A percentile compares a stretch with the other conserved stretches of the same genome.
phyloP scores from a whole-genome alignment of 2,113 vertebrate genomes.

The Cariama cristata region DNA sequence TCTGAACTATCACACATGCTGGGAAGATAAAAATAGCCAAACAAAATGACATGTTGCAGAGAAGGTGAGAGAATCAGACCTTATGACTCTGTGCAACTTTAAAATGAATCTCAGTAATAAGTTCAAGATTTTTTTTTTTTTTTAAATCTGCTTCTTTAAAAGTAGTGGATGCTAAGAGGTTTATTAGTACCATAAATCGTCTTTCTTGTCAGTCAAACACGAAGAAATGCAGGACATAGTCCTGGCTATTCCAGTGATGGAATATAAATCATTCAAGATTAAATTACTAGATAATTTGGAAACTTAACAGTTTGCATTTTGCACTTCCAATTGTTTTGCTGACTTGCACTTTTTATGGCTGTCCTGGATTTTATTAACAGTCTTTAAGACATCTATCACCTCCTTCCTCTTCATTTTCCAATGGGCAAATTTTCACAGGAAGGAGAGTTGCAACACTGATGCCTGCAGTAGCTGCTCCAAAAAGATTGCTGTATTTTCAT shows the following conservation, averaged over 20 bases:
- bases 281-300: slow-evolving; percentile 86
- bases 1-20: slow-evolving; percentile 34
- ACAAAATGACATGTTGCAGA: slow-evolving; percentile 25
- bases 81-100: slow-evolving; percentile 57
- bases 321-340: slow-evolving; percentile 82
- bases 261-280: slow-evolving; percentile 81
- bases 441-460: slow-evolving; percentile 77
- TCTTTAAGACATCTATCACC: slow-evolving; percentile 81
- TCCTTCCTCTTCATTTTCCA: slow-evolving; percentile 81
- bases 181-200: slow-evolving; percentile 75
- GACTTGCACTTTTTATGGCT: slow-evolving; percentile 83
- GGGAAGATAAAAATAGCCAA: slow-evolving; percentile 48
- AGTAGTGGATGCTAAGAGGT: slow-evolving; percentile 64
- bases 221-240: slow-evolving; percentile 62
- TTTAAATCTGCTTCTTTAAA: slow-evolving; percentile 53
- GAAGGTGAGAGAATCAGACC: slow-evolving; percentile 43
- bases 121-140: slow-evolving; percentile 50
- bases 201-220: slow-evolving; percentile 76
- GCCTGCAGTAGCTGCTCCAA: slow-evolving; percentile 84
- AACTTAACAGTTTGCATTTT: slow-evolving; percentile 84
- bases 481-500: slow-evolving; percentile 95
- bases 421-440: slow-evolving; percentile 82
- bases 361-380: slow-evolving; percentile 80
- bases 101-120: slow-evolving; percentile 62
- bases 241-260: slow-evolving; percentile 69